Conservation (phyloP, 35 echinoderm and acorn worm genomes). For the Apostichopus californicus region DNA sequence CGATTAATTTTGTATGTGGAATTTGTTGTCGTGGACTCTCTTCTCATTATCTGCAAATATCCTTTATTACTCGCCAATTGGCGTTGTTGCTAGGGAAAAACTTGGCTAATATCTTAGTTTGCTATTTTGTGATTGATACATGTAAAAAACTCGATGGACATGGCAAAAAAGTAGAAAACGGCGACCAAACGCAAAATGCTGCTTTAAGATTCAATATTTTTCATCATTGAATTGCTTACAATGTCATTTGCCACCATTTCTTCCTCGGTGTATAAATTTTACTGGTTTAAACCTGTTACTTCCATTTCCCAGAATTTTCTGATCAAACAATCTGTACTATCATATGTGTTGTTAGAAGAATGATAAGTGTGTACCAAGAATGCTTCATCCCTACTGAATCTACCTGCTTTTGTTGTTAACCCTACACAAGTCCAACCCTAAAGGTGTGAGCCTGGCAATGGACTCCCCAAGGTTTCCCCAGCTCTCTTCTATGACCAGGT, state of each 20-base stretch:
- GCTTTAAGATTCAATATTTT: conserved; percentile 3
- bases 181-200: no score
- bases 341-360: background rate
- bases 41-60: no score
- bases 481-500: conserved; percentile 30
- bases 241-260: conserved; percentile 35
- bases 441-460: conserved; percentile 40
- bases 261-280: conserved; percentile 33
- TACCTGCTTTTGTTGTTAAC: conserved; percentile 21
- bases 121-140: no score
- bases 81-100: no score
- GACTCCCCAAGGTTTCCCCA: conserved; percentile 46
- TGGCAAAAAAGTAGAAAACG: no score
- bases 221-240: conserved; percentile 18
- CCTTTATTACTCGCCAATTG: no score
- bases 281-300: conserved; percentile 22
- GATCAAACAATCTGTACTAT: conserved; percentile 3
- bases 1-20: no score
- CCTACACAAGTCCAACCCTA: conserved; percentile 53
- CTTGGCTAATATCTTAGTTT: no score
- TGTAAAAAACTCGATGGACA: no score
- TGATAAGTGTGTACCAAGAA: background rate
- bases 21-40: no score
- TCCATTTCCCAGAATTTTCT: conserved; percentile 56
- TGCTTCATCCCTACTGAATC: background rate